Evolutionary conservation across 2,113 vertebrate species (phyloP).

Genomic region (Paramormyrops kingsleyae): DNA sequence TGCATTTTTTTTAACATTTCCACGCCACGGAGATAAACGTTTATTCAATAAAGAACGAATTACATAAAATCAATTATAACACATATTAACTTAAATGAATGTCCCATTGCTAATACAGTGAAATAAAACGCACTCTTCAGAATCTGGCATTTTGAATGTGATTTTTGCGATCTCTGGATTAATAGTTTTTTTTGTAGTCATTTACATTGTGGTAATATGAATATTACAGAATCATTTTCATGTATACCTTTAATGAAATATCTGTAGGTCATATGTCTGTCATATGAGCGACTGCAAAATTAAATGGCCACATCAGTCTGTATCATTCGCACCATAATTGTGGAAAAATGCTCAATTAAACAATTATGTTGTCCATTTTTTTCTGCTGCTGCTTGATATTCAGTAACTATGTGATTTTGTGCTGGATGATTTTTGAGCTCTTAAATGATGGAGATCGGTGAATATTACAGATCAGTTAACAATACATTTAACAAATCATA

Average conservation of each 20-base stretch:
- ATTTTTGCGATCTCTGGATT: neutral
- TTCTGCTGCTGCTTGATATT: neutral
- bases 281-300: neutral
- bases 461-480: neutral
- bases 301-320: neutral
- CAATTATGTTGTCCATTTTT: neutral
- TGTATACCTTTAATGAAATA: neutral
- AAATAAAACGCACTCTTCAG: neutral
- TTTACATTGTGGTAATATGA: neutral
- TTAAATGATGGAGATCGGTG: neutral
- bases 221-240: neutral
- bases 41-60: neutral
- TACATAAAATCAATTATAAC: neutral
- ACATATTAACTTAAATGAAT: neutral
- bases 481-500: neutral
- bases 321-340: neutral
- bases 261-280: neutral
- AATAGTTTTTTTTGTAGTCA: neutral
- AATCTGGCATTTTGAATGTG: neutral
- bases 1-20: neutral
- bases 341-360: neutral
- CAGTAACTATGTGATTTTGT: neutral
- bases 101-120: neutral
- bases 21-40: neutral
- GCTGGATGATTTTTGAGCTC: neutral